A percentile compares a stretch with the other conserved stretches of the same genome.
Conservation (phyloP, 2,888 invertebrate species). For the Nomada hirtipes region DNA sequence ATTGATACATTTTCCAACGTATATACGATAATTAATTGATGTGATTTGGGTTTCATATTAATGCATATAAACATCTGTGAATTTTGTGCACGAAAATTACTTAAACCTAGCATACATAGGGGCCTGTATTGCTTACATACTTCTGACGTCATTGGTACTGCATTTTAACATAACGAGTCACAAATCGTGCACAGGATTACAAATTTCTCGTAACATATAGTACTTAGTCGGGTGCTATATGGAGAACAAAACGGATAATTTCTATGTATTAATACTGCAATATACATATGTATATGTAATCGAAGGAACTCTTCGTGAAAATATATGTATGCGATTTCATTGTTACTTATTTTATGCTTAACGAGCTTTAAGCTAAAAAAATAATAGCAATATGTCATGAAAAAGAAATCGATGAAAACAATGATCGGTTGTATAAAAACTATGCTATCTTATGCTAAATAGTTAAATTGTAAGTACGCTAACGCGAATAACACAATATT, state of each 20-base stretch:
- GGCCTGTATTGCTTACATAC: constrained; percentile 25
- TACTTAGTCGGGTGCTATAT: constrained; percentile 1
- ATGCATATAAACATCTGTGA: constrained; percentile 15
- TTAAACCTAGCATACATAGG: constrained; percentile 24
- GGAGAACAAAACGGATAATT: constrained; percentile 12
- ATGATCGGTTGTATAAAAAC: neutral
- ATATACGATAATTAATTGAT: constrained; percentile 12
- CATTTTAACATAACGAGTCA: neutral
- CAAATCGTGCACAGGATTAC: neutral
- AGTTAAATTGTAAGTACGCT: neutral
- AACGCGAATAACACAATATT: neutral
- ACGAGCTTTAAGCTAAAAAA: constrained; percentile 2
- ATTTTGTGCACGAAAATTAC: constrained; percentile 40
- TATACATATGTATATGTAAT: constrained; percentile 17
- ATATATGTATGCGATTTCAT: neutral
- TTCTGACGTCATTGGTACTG: constrained; percentile 2
- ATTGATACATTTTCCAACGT: constrained; percentile 25
- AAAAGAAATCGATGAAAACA: neutral
- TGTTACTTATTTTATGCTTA: neutral
- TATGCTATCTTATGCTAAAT: neutral
- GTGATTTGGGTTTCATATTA: constrained; percentile 12
- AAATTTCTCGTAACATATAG: neutral
- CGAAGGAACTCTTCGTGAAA: constrained; percentile 26
- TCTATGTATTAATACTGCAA: constrained; percentile 20
- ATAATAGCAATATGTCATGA: neutral